A percentile compares a stretch with the other conserved stretches of the same genome.
phyloP scores from a whole-genome alignment of 1,140 invertebrate genomes.

The Temnothorax nylanderi region DNA sequence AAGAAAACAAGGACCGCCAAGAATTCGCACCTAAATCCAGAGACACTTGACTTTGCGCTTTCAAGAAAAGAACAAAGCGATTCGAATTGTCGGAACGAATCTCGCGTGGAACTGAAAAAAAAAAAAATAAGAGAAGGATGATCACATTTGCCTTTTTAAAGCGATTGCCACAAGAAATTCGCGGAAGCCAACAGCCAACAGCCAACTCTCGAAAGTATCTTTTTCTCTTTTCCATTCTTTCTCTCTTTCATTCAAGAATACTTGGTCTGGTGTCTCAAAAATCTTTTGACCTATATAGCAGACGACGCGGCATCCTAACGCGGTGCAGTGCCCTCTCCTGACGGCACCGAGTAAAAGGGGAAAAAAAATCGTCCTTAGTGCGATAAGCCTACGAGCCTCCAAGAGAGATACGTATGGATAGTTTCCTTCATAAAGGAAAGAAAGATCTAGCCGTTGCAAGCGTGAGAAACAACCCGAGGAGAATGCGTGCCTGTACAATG shows the following conservation, averaged over 20 bases:
- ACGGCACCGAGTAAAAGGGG: slow-evolving; percentile 59
- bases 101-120: slow-evolving; percentile 49
- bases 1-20: background rate
- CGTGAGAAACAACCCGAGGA: slow-evolving; percentile 7
- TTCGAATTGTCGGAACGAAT: background rate
- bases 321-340: slow-evolving; percentile 56
- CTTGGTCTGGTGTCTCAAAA: slow-evolving; percentile 60
- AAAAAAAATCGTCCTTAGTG: slow-evolving; percentile 61
- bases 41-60: background rate
- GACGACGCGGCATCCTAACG: slow-evolving; percentile 64
- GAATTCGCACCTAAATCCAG: background rate
- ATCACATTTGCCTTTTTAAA: slow-evolving; percentile 31
- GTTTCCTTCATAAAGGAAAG: background rate
- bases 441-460: background rate
- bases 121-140: slow-evolving; percentile 67
- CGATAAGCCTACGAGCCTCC: slow-evolving; percentile 41
- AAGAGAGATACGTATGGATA: slow-evolving; percentile 27
- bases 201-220: slow-evolving; percentile 54
- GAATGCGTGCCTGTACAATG: slow-evolving; percentile 7
- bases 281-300: slow-evolving; percentile 60
- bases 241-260: slow-evolving; percentile 12
- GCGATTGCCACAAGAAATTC: slow-evolving; percentile 54
- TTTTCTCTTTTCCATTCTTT: background rate
- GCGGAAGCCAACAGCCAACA: slow-evolving; percentile 49
- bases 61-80: background rate